Evolutionary conservation across 2,113 vertebrate genomes (phyloP).

Genomic region (Psittacus erithacus): DNA sequence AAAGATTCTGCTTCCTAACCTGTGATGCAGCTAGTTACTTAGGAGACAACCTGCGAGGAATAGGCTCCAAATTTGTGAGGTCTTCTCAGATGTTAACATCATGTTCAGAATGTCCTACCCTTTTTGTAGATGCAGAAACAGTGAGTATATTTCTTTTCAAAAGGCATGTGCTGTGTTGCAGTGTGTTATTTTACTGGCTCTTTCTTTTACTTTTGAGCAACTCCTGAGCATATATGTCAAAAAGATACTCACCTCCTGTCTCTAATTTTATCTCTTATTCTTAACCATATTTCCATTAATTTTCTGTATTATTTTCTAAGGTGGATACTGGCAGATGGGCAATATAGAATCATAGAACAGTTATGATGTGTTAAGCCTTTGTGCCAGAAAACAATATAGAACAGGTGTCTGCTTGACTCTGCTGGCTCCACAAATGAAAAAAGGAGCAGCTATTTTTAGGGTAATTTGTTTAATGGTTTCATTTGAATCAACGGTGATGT

Average conservation of each 20-base stretch:
- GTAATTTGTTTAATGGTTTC: not conserved
- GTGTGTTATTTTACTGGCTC: not conserved
- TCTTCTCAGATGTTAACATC: conserved; percentile 96
- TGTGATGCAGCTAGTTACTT: conserved; percentile 93
- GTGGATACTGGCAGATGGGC: not conserved
- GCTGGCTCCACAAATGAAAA: not conserved
- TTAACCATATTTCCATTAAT: not conserved
- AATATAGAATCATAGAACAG: not conserved
- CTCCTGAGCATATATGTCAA: not conserved
- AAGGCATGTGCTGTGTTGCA: not conserved
- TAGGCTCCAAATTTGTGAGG: conserved; percentile 94
- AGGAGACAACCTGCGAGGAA: conserved; percentile 92
- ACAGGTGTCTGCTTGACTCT: not conserved
- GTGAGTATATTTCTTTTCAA: conserved; percentile 77
- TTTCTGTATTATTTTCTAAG: not conserved
- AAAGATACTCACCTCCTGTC: not conserved
- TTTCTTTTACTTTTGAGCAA: not conserved
- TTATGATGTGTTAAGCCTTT: not conserved
- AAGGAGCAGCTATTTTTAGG: not conserved
- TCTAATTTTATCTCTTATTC: not conserved
- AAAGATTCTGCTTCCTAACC: conserved; percentile 95
- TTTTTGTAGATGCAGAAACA: conserved; percentile 96
- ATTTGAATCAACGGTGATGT: not conserved
- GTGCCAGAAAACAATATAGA: not conserved
- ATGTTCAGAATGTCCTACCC: conserved; percentile 94